Percentiles rank a stretch among this genome's conserved stretches.
Evolutionary conservation across 2,797 vertebrate genomes (phyloP).

Genomic region (Sphenopsis melanotis): DNA sequence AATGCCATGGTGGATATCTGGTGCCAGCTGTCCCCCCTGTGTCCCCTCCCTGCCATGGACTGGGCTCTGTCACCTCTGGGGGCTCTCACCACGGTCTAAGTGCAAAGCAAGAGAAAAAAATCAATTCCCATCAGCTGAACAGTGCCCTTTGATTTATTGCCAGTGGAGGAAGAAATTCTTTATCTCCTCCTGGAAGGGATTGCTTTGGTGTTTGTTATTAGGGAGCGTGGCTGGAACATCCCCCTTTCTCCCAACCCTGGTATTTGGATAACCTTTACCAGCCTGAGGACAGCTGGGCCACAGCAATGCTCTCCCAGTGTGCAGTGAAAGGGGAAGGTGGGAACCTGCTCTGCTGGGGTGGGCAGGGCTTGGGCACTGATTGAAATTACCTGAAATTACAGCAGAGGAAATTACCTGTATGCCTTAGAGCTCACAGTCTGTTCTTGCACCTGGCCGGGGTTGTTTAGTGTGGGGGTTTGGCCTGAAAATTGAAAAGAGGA

Average conservation of each 20-base stretch:
- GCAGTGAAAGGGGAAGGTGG: background rate
- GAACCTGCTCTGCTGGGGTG: background rate
- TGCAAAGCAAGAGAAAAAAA: constrained; percentile 53
- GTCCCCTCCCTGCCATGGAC: constrained; percentile 9
- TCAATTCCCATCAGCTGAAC: constrained; percentile 62
- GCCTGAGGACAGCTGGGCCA: too few relatives aligned
- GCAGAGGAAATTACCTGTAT: background rate
- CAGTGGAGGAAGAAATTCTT: constrained; percentile 49
- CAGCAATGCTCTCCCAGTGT: accelerated
- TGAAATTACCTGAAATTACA: too few relatives aligned
- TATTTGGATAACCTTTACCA: constrained; percentile 60
- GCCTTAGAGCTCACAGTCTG: background rate
- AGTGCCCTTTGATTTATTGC: constrained; percentile 68
- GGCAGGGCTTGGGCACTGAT: background rate
- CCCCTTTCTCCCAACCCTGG: background rate
- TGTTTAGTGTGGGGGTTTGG: background rate
- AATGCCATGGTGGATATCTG: accelerated
- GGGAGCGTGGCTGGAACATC: background rate
- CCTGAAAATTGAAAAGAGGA: background rate
- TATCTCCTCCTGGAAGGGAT: constrained; percentile 35
- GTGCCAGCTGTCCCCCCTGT: accelerated
- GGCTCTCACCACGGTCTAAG: background rate
- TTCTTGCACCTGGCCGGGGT: background rate
- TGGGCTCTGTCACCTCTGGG: background rate
- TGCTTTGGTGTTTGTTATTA: constrained; percentile 23